Percentiles rank a stretch among this genome's conserved stretches.
Conservation (phyloP, 2,113 vertebrate species). For the Genyomyrus donnyi region DNA sequence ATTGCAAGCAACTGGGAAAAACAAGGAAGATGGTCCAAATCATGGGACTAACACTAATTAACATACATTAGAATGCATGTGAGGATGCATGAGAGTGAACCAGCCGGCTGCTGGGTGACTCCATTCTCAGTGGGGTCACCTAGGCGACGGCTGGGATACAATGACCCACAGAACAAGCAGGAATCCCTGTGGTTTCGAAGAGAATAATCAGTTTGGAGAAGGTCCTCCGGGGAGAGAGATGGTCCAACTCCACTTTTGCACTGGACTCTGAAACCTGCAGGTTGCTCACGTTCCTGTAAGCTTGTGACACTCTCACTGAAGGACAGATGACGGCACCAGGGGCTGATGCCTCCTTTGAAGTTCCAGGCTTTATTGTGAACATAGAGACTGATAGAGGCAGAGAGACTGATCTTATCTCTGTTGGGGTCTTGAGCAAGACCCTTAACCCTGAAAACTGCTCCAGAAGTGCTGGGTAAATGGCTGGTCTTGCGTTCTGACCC, state of each 20-base stretch:
- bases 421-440: neutral
- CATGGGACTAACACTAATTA: neutral
- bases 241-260: neutral
- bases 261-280: neutral
- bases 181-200: neutral
- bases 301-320: neutral
- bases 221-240: neutral
- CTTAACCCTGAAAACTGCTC: neutral
- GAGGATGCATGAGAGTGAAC: neutral
- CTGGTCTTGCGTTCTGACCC: neutral
- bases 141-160: neutral
- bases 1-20: neutral
- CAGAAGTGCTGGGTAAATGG: neutral
- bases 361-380: neutral
- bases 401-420: neutral
- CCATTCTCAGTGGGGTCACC: neutral
- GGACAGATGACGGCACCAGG: neutral
- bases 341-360: neutral
- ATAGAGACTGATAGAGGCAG: neutral
- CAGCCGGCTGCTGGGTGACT: neutral
- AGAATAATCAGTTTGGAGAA: neutral
- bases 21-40: neutral
- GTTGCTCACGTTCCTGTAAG: neutral
- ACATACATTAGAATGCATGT: neutral
- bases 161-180: neutral